Conservation (phyloP, 1,140 invertebrate genomes). For the Lepidostoma basale region DNA sequence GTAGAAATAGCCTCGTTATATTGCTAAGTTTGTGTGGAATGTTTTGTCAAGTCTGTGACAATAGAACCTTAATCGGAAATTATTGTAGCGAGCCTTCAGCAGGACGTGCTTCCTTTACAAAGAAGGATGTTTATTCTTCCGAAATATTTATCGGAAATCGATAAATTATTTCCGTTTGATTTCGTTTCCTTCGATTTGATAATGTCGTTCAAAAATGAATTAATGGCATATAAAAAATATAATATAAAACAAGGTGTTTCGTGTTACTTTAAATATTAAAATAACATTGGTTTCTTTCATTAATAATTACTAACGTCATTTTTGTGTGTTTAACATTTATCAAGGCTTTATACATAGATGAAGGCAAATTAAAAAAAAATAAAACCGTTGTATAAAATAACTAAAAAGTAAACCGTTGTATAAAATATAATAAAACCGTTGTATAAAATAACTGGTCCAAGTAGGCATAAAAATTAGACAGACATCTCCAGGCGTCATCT, state of each 20-base stretch:
- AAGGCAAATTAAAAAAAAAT: background rate
- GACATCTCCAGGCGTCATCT: too few relatives aligned
- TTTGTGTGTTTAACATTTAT: background rate
- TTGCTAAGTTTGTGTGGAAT: too few relatives aligned
- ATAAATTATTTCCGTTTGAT: background rate
- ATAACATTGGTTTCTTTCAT: too few relatives aligned
- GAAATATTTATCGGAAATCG: constrained; percentile 17
- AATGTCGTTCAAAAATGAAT: background rate
- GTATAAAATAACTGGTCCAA: too few relatives aligned
- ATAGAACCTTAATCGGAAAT: constrained; percentile 8
- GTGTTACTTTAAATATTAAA: background rate
- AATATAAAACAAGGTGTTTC: background rate
- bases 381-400: too few relatives aligned
- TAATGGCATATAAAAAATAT: background rate
- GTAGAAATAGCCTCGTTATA: too few relatives aligned
- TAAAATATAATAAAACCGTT: too few relatives aligned
- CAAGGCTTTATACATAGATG: background rate
- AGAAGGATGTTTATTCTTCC: constrained; percentile 5
- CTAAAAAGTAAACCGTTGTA: too few relatives aligned
- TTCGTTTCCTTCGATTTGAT: background rate
- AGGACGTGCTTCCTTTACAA: constrained; percentile 2
- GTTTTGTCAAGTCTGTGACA: background rate
- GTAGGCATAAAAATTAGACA: too few relatives aligned
- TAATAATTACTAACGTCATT: too few relatives aligned
- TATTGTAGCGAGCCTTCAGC: constrained; percentile 9